Evolutionary conservation across 2,888 invertebrate species (phyloP), one percentile per base, ranked within the genome.

Genomic region (Pristionchus arcanus): DNA sequence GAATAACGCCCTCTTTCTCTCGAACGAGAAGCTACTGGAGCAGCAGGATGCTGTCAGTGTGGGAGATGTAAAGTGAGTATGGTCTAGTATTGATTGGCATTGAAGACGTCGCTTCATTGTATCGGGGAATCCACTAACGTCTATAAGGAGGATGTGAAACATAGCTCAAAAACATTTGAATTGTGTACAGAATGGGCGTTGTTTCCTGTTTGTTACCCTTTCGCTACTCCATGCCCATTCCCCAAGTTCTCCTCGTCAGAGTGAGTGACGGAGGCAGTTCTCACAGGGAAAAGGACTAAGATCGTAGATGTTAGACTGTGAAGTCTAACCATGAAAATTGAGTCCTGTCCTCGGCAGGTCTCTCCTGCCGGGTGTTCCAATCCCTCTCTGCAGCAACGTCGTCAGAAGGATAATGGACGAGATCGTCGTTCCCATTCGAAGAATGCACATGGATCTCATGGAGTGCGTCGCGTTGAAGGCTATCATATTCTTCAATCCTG

Each of bases 401-500:
- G 98, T 98, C 55, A 97, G 97, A 94, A 96, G 98, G 89, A 97
- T 99, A 90, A 97, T 99, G 96, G 98, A 99, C 96, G 98, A 99
- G 96, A 96, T 99, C 92, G 98, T 99, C 89, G 97, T 97, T 95
- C 98, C 98, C 77, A 97, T 99, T 96, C 97, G 97, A 77, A 98
- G 98, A 95, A 97, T 98, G 89, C 97, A 98, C 95, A 97, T 99
- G 93, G 98, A 99, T 95, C 98, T 98, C 95, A 97, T 98, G 0
- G 99, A 99, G 96, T 98, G 98, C 96, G 98, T 98, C 90, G 99
- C 98, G 95, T 97, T 99, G 92, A 99, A 99, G 96, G 98, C 98
- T 88, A 97, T 99, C 95, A 98, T 99, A 89, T 99, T 99, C 96
- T 99, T 99, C 95, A 98, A 99, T 96, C 98, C 98, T 92, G 97